Conservation (phyloP, 2,797 vertebrate genomes). For the Discoglossus pictus region DNA sequence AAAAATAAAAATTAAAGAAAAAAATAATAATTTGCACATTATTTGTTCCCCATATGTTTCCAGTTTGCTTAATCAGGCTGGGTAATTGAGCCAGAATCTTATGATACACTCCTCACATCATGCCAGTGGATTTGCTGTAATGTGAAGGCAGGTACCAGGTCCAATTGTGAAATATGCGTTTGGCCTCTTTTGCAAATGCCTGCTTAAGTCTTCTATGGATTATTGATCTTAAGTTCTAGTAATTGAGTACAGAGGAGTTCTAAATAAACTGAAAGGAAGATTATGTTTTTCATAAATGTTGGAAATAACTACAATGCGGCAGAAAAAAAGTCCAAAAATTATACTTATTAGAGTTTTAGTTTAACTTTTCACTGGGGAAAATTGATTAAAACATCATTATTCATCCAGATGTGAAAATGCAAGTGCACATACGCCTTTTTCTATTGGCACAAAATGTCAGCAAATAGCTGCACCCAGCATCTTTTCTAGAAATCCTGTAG, state of each 20-base stretch:
- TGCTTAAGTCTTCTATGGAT: constrained; percentile 28
- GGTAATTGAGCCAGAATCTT: constrained; percentile 1
- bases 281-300: constrained; percentile 38
- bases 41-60: not conserved
- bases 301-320: constrained; percentile 38
- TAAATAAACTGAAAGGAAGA: constrained; percentile 35
- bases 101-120: not conserved
- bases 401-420: constrained; percentile 4
- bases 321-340: constrained; percentile 21
- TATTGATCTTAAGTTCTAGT: constrained; percentile 23
- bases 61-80: not conserved
- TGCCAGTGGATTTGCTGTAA: constrained; percentile 32
- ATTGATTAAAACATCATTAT: constrained; percentile 19
- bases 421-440: not conserved
- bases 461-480: too few relatives aligned
- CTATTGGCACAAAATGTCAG: too few relatives aligned
- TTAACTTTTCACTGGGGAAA: constrained; percentile 9
- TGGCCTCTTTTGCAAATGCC: constrained; percentile 15
- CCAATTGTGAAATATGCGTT: constrained; percentile 21
- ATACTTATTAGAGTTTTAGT: constrained; percentile 13
- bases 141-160: constrained; percentile 31
- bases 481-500: too few relatives aligned
- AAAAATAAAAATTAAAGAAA: too few relatives aligned
- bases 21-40: too few relatives aligned
- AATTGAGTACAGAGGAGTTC: constrained; percentile 40